These are phyloP conservation scores for Arenicola marina DNA, from an alignment of 2,888 invertebrate species.

Conservation along the genomic window DNA sequence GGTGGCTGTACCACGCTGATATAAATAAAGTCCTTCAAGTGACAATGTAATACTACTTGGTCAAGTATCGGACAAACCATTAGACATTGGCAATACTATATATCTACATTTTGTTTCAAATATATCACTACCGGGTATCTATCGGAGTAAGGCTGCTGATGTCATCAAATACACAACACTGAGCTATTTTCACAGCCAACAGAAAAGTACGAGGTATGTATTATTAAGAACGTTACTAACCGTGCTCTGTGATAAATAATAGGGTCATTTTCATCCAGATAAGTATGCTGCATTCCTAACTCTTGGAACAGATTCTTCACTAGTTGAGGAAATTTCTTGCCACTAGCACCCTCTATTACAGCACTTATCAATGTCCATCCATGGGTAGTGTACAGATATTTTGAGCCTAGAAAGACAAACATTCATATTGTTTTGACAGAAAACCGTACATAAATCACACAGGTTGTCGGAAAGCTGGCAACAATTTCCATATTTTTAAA, in stretches of 20 bases:
- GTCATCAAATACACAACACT: not conserved
- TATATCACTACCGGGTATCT: not conserved
- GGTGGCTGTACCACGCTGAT: too few relatives aligned
- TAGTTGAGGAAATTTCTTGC: slow-evolving; percentile 48
- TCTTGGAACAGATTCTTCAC: slow-evolving; percentile 58
- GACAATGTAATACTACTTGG: too few relatives aligned
- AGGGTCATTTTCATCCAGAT: slow-evolving; percentile 64
- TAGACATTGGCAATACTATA: too few relatives aligned
- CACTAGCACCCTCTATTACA: slow-evolving; percentile 64
- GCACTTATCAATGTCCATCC: slow-evolving; percentile 67
- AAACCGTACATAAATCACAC: too few relatives aligned
- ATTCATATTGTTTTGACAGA: too few relatives aligned
- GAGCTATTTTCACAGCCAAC: too few relatives aligned
- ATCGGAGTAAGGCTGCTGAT: not conserved
- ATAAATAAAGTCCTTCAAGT: too few relatives aligned
- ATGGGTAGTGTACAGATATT: slow-evolving; percentile 66
- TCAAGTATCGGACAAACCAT: too few relatives aligned
- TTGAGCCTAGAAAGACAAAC: slow-evolving; percentile 42
- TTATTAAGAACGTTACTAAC: too few relatives aligned
- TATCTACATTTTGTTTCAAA: not conserved
- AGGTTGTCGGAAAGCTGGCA: not conserved
- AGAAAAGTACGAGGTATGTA: too few relatives aligned
- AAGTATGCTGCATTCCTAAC: slow-evolving; percentile 65
- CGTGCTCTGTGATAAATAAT: slow-evolving; percentile 65
- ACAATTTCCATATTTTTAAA: too few relatives aligned